phyloP scores from a whole-genome alignment of 1,140 invertebrate species.

The Danaus plexippus region DNA sequence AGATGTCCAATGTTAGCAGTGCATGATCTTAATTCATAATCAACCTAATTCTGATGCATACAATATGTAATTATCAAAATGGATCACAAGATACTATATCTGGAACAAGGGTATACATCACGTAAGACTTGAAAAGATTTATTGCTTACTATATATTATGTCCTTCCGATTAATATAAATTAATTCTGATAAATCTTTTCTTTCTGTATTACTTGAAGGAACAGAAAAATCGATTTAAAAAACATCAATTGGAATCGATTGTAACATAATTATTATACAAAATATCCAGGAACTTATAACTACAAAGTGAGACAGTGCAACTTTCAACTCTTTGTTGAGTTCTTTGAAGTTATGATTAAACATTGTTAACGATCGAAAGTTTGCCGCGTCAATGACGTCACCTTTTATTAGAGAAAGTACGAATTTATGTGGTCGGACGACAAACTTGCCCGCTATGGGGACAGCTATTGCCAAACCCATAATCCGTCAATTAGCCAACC shows the following conservation, averaged over 20 bases:
- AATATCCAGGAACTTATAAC: neutral
- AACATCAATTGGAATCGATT: neutral
- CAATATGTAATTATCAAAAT: no score
- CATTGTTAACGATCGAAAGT: slow-evolving; percentile 26
- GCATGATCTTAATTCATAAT: no score
- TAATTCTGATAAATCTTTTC: no score
- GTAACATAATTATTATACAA: slow-evolving; percentile 1
- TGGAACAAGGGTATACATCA: no score
- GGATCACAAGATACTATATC: no score
- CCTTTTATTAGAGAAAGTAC: slow-evolving; percentile 62
- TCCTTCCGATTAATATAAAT: no score
- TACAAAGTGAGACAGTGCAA: slow-evolving; percentile 57
- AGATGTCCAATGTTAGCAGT: no score
- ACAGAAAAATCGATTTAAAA: neutral
- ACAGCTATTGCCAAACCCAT: slow-evolving; percentile 51
- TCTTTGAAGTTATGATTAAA: slow-evolving; percentile 20
- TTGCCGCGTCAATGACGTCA: slow-evolving; percentile 60
- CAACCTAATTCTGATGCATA: no score
- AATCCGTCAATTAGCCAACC: slow-evolving; percentile 52
- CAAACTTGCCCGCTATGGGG: slow-evolving; percentile 43
- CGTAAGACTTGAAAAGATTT: no score
- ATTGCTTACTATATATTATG: no score
- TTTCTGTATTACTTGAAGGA: no score
- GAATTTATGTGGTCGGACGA: slow-evolving; percentile 53
- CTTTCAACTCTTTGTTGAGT: slow-evolving; percentile 15